Base-by-base conservation (phyloP, 1,140 invertebrate species). In the Dryas iulia region DNA sequence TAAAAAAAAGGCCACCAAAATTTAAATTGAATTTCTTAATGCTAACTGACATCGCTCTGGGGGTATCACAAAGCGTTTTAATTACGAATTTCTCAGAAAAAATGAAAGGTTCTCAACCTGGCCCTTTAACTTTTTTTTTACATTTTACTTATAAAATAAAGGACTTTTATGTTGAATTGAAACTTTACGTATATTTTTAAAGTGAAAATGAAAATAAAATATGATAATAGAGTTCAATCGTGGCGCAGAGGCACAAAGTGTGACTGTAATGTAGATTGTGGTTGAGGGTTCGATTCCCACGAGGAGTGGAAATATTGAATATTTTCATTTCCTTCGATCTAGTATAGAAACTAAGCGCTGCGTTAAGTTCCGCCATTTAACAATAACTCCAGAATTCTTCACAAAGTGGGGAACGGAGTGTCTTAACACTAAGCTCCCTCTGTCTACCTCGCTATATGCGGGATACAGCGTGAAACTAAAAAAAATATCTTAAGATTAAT, bases 11-110 rank as follows among this genome's bases (percentile, higher is more conserved):
- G 12, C 33, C 33, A 14, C 33, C 33, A 39, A 14, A 35, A 39
- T 39, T 39, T 39, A 39, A 39, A 39, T 39, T 39, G 33, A 39
- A 39, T 39, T 39, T 39, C 33, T 39, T 39, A 39, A 39, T 39
- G 33, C n/a, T 39, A 39, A 39, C 33, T 39, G 33, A 14, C 33
- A 39, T 39, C 12, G 33, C n/a, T 39, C n/a, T 39, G n/a, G 33
- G 33, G n/a, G 33, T 39, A 39, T 39, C 33, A 39, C n/a, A 39
- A 39, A 39, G 33, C 33, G 14, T 14, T 39, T 39, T 39, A 39
- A 39, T 39, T 39, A 39, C 33, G n/a, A 39, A 39, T 39, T 39
- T 39, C 33, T 39, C 33, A 14, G 33, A 39, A 39, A 39, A 39
- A 39, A 39, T 4, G 33, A 39, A 39, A 39, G 33, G 33, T 39